Conservation (phyloP, 2,113 vertebrate genomes). For the Varanus komodoensis region DNA sequence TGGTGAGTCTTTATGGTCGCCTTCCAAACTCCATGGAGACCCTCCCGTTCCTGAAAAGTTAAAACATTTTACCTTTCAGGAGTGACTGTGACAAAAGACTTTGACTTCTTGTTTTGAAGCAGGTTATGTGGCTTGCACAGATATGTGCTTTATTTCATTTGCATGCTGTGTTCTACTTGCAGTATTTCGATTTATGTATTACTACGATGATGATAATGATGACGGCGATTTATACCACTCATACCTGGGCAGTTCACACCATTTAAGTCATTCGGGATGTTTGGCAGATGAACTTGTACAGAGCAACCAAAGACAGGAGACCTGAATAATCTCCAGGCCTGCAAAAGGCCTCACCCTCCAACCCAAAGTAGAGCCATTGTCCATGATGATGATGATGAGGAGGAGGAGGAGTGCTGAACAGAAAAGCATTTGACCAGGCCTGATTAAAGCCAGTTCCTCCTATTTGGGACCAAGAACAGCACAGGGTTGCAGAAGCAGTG, state of each 20-base stretch:
- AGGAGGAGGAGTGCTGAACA: background rate
- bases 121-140: background rate
- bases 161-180: background rate
- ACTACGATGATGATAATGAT: no score
- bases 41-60: no score
- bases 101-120: background rate
- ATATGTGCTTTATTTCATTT: background rate
- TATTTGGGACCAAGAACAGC: background rate
- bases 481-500: background rate
- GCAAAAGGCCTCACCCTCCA: background rate
- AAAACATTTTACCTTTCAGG: background rate
- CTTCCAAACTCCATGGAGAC: background rate
- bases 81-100: background rate
- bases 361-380: background rate
- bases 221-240: no score
- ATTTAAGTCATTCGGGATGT: no score
- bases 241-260: no score
- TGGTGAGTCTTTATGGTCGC: slow-evolving; percentile 76
- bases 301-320: background rate
- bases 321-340: background rate
- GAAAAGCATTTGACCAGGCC: background rate
- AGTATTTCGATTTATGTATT: background rate
- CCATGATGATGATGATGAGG: no score
- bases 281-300: background rate
- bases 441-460: background rate